phyloP scores from a whole-genome alignment of 2,113 vertebrate species.

The Zapus hudsonius region DNA sequence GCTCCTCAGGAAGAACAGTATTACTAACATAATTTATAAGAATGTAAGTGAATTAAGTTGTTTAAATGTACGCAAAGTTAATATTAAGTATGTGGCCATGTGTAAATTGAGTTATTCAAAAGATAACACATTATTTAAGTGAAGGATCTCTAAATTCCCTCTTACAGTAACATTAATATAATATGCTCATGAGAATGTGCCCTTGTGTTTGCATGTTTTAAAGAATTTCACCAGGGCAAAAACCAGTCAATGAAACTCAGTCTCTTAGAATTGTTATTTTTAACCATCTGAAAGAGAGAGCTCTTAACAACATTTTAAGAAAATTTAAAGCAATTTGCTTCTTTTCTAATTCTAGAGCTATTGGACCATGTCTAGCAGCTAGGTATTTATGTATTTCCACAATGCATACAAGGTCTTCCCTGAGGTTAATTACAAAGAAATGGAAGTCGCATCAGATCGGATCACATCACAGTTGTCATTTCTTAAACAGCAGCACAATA shows the following conservation, averaged over 20 bases:
- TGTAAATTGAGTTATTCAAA: background rate
- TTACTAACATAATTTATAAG: background rate
- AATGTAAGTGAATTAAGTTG: background rate
- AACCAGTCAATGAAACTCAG: background rate
- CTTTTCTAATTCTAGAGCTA: conserved; percentile 44
- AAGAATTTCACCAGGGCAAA: background rate
- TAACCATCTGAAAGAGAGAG: background rate
- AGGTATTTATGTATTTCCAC: conserved; percentile 40
- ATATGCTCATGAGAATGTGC: background rate
- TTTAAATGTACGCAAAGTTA: background rate
- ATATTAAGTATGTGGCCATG: background rate
- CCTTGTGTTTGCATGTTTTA: background rate
- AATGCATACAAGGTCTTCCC: conserved; percentile 19
- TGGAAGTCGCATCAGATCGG: background rate
- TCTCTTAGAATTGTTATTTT: no score
- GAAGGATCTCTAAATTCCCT: background rate
- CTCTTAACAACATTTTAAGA: background rate
- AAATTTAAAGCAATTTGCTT: background rate
- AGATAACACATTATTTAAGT: background rate
- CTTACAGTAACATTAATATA: background rate
- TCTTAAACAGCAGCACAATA: conserved; percentile 22
- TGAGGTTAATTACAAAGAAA: conserved; percentile 68
- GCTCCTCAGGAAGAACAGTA: no score
- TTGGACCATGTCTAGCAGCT: background rate
- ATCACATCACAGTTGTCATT: conserved; percentile 1